These are phyloP conservation scores for Diorhabda sublineata DNA, from an alignment of 1,140 invertebrate species.

Conservation along the genomic window DNA sequence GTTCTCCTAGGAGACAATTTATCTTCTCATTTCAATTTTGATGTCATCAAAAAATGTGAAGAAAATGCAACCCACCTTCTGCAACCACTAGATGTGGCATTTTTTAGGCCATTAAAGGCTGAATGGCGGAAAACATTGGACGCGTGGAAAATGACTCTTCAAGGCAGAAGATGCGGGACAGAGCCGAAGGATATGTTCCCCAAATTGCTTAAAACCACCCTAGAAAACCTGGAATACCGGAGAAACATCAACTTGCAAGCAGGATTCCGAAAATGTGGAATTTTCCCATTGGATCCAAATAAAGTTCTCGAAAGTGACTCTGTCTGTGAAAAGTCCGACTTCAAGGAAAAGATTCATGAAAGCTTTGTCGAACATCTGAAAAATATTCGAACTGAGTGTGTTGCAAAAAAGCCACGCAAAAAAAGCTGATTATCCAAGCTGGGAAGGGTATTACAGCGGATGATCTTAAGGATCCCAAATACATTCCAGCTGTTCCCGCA, in stretches of 20 bases:
- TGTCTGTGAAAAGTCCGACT: no score
- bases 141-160: constrained; percentile 30
- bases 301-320: constrained; percentile 20
- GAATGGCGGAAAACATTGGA: constrained; percentile 41
- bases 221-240: constrained; percentile 14
- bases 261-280: constrained; percentile 36
- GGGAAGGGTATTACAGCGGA: no score
- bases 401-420: no score
- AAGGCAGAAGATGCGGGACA: constrained; percentile 29
- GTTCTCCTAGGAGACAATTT: constrained; percentile 46
- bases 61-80: constrained; percentile 42
- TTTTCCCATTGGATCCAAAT: constrained; percentile 33
- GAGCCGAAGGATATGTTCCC: constrained; percentile 24
- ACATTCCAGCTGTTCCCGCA: no score
- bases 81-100: constrained; percentile 45
- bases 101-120: constrained; percentile 45
- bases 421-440: no score
- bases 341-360: no score
- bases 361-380: no score
- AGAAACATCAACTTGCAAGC: constrained; percentile 21
- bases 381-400: no score
- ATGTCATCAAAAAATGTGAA: constrained; percentile 39
- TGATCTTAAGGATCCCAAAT: no score
- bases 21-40: constrained; percentile 42
- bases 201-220: constrained; percentile 26